phyloP scores from a whole-genome alignment of 2,113 vertebrate genomes.

The Neotoma lepida region DNA sequence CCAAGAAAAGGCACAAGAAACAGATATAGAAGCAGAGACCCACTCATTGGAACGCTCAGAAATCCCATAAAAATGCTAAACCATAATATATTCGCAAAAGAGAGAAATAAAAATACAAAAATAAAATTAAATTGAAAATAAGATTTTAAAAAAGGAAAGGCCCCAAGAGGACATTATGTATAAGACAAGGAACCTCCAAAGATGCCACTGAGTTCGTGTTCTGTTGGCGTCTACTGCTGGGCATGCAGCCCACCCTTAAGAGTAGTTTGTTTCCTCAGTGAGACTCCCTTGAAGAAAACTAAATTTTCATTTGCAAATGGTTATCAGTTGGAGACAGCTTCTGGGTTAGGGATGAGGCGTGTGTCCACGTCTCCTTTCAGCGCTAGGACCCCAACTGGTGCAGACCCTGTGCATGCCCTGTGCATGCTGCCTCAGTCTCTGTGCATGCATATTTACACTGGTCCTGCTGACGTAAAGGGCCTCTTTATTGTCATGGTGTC shows the following conservation, averaged over 20 bases:
- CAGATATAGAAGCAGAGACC: not conserved
- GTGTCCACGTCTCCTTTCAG: not conserved
- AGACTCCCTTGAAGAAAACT: not conserved
- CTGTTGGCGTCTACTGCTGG: too few species aligned
- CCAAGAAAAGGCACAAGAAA: not conserved
- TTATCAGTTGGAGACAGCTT: not conserved
- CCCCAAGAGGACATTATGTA: not conserved
- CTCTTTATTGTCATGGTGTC: not conserved
- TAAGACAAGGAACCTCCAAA: not conserved
- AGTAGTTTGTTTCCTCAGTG: not conserved
- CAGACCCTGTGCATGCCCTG: not conserved
- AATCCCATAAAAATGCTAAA: not conserved
- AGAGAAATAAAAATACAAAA: not conserved
- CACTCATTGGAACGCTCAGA: too few species aligned
- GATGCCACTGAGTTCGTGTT: not conserved
- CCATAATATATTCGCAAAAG: not conserved
- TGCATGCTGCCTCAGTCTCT: not conserved
- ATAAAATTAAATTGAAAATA: not conserved
- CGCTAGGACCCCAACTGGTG: not conserved
- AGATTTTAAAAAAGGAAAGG: not conserved
- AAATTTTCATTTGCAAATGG: not conserved
- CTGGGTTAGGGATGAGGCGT: not conserved
- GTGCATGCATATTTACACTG: not conserved
- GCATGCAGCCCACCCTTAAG: accelerated
- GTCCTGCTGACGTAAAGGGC: not conserved